Conservation (phyloP, 37 sponge, comb jelly and placozoan genomes). For the Crambe crambe region DNA sequence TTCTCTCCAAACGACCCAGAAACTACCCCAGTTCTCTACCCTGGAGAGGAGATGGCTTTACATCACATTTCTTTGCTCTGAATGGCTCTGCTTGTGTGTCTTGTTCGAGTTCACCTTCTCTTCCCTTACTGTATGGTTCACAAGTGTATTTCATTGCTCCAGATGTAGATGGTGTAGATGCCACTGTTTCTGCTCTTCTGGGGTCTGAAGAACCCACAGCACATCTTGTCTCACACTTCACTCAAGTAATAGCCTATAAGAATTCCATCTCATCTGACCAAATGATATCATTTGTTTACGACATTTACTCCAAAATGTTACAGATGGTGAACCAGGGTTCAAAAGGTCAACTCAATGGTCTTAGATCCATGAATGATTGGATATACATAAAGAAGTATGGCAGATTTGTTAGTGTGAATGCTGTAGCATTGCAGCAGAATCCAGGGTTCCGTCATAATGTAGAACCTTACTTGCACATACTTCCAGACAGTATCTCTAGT, state of each 20-base stretch:
- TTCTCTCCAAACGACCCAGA: slow-evolving; percentile 11
- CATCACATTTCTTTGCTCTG: slow-evolving; percentile 27
- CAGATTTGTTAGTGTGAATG: slow-evolving; percentile 28
- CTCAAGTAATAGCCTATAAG: slow-evolving; percentile 15
- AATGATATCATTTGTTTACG: neutral
- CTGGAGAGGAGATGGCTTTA: slow-evolving; percentile 41
- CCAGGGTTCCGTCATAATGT: slow-evolving; percentile 18
- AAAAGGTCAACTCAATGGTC: neutral
- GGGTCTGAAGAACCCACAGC: neutral
- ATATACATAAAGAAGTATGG: slow-evolving; percentile 29
- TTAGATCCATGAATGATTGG: slow-evolving; percentile 7
- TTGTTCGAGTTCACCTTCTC: neutral
- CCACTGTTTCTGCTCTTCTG: neutral
- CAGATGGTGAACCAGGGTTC: neutral
- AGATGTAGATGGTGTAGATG: neutral
- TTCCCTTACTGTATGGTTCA: slow-evolving; percentile 35
- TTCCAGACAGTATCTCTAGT: slow-evolving; percentile 27
- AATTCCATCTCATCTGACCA: neutral
- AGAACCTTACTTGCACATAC: slow-evolving; percentile 43
- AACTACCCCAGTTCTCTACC: slow-evolving; percentile 30
- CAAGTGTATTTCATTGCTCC: slow-evolving; percentile 26
- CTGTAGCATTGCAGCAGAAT: slow-evolving; percentile 24
- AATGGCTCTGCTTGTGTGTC: neutral
- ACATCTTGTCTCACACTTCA: slow-evolving; percentile 25
- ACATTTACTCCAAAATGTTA: slow-evolving; percentile 2